Evolutionary conservation across 2,113 vertebrate genomes (phyloP).

Genomic region (Raja brachyura): DNA sequence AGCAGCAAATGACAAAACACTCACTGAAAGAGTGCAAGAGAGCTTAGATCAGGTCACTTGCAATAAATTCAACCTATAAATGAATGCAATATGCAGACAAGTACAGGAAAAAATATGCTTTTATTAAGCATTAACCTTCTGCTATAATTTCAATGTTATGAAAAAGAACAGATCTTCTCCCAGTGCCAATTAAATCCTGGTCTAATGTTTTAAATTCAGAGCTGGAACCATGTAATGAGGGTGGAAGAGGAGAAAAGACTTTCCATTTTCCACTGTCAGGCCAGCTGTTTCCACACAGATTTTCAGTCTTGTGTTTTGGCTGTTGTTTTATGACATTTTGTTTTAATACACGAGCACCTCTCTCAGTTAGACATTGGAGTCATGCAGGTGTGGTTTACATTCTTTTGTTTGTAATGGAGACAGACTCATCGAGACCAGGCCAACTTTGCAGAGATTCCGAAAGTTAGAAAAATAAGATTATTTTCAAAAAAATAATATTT

Average conservation of each 20-base stretch:
- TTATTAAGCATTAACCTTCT: neutral
- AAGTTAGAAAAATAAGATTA: neutral
- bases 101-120: neutral
- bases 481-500: neutral
- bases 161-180: neutral
- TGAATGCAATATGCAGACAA: neutral
- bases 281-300: neutral
- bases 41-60: neutral
- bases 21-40: neutral
- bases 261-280: neutral
- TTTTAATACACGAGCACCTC: neutral
- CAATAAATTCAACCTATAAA: neutral
- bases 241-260: neutral
- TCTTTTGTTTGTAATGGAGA: neutral
- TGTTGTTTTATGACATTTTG: neutral
- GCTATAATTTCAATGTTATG: neutral
- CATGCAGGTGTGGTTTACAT: neutral
- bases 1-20: neutral
- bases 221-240: neutral
- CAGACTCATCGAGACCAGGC: neutral
- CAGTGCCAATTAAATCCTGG: neutral
- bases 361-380: neutral
- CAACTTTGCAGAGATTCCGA: neutral
- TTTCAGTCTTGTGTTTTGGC: neutral
- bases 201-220: neutral